Base-by-base conservation (phyloP, 2,888 invertebrate genomes). In the Arrhopalites spinosus region DNA sequence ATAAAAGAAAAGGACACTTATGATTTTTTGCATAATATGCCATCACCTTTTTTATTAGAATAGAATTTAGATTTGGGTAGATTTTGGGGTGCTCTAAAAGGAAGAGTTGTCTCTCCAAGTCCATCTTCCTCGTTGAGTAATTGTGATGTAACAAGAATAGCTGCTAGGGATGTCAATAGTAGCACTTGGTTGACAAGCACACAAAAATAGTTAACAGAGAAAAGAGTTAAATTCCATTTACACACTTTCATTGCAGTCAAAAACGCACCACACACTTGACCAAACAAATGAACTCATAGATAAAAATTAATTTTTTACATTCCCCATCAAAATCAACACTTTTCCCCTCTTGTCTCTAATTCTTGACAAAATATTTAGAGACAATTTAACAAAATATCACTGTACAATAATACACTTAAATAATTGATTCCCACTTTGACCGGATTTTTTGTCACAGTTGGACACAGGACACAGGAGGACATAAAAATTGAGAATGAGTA, bases 11-110 rank as follows among this genome's bases (percentile, higher is more conserved):
- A 8, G 29, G 17, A 27, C 8, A 67, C 23, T 3, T 7, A 67
- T 3, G 15, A 67, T 30, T 15, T 36, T 29, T 13, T 5, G 15
- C 5, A 67, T 2, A 67, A 15, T 5, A 20, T 20, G 5, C 7
- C 13, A 61, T 47, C 56, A 79, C 79, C 79, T 79, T 78, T 79
- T 73, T 76, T 79, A 53, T 79, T 78, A 3, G 76, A 53, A 73
- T 78, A 79, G 59, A 74, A 78, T 75, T 77, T 79, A 69, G 71
- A 75, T 50, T 76, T 76, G 47, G 53, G 23, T 30, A 30, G 45
- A 63, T 23, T 29, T n/a, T 29, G 29, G 11, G 63, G 43, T 1
- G 61, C 27, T 66, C 61, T 25, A 27, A 53, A 53, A 30, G 36
- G 36, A 25, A 61, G 25, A 15, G 30, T 43, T 7, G 63, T 17